These are phyloP conservation scores for Alsophila aescularia DNA, from an alignment of 2,888 invertebrate species.

Conservation along the genomic window DNA sequence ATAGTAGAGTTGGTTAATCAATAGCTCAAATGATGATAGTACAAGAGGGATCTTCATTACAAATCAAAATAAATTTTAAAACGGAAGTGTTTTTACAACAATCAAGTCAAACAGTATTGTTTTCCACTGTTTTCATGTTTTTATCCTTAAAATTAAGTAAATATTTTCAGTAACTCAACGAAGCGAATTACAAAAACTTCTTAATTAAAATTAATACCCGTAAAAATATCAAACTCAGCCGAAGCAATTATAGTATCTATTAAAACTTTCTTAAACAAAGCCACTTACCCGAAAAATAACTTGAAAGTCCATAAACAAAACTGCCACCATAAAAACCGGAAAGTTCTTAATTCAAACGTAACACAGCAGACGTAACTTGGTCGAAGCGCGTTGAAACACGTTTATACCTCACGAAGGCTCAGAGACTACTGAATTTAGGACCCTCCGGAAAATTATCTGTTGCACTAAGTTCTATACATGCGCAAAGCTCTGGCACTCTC, in stretches of 20 bases:
- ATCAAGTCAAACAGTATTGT: not conserved
- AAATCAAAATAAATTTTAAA: too few relatives aligned
- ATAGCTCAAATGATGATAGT: too few relatives aligned
- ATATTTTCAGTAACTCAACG: not conserved
- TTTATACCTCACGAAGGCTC: conserved; percentile 46
- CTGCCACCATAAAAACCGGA: conserved; percentile 47
- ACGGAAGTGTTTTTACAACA: too few relatives aligned
- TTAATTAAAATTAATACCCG: conserved; percentile 23
- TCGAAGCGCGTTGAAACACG: conserved; percentile 44
- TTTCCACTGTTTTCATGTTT: not conserved
- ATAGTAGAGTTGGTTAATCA: too few relatives aligned
- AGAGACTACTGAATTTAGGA: conserved; percentile 60
- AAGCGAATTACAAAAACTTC: conserved; percentile 19
- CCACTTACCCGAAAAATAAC: conserved; percentile 49
- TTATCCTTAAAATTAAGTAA: not conserved
- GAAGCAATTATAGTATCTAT: conserved; percentile 33
- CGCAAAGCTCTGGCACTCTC: conserved; percentile 50
- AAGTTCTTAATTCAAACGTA: conserved; percentile 50
- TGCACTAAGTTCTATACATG: conserved; percentile 63
- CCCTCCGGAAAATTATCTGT: conserved; percentile 58
- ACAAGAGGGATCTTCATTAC: too few relatives aligned
- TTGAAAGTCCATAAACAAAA: conserved; percentile 53
- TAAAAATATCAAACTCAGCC: conserved; percentile 22
- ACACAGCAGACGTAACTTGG: conserved; percentile 56
- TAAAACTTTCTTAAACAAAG: conserved; percentile 33